Evolutionary conservation across 2,113 vertebrate genomes (phyloP), one percentile per base, ranked within the genome.

Genomic region (Pelvicachromis taeniatus): DNA sequence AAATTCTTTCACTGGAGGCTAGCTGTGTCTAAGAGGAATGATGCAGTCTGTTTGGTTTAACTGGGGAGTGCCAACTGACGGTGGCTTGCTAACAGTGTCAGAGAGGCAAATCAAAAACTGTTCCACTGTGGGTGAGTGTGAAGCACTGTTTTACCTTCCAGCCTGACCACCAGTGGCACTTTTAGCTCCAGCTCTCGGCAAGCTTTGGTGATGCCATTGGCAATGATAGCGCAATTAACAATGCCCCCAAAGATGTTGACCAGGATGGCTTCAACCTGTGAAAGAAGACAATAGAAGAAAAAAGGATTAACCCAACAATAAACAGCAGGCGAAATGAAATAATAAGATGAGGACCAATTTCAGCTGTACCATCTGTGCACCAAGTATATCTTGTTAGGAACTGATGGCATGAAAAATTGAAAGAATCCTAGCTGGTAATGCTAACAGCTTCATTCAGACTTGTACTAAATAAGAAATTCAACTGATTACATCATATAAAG

Each of bases 191-290:
- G 96, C 85, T 99, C 99, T 77, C 95, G 95, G 91, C 98, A 99
- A 26, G 98, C 99, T 93, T 97, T 99, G 90, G 98, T 99, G 88
- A 99, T 99, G 2, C 99, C 99, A 1, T 98, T 99, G 93, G 99
- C 99, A 77, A 99, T 97, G 87, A 99, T 98, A 91, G 98, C 98
- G 89, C 99, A 99, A 95, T 99, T 99, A 86, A 99, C 99, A 0
- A 99, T 99, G 26, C 99, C 99, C 10, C 98, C 99, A 68, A 99
- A 99, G 77, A 99, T 99, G 94, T 99, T 99, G 4, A 99, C 97
- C 14, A 99, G 95, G 89, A 99, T 99, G 83, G 98, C 99, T 95
- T 99, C 97, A 78, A 99, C 98, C 99, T 99, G 86, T 9, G 10
- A 80, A 19, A 31, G 5, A 75, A 35, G 26, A 77, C 6, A 52